Base-by-base conservation (phyloP, 2,113 vertebrate species). In the Callionymus lyra region DNA sequence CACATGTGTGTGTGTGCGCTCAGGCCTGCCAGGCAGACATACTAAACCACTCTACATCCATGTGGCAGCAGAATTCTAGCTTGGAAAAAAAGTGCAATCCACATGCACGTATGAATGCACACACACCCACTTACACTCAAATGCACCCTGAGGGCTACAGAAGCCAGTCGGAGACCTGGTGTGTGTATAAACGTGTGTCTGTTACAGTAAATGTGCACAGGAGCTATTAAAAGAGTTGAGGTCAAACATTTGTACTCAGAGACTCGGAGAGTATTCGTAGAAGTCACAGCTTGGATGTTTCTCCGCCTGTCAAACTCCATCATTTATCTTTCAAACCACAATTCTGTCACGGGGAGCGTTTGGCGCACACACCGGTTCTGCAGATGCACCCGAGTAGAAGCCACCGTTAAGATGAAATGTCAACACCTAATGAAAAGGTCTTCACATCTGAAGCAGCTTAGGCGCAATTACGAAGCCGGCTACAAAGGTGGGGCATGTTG, bases 1-100 rank as follows among this genome's bases (percentile, higher is more conserved):
- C 52, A 8, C 21, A 27, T 8, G 8, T 50, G 47, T 31, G 56
- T 50, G 60, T 56, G 47, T 45, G 38, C 43, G n/a, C 4, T 59
- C 49, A 46, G 54, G 51, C 47, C 62, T 65, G 70, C 65, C 62
- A 73, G 63, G 70, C 79, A 81, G 76, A 79, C 79, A 79, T 77
- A 76, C 74, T 82, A 72, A 76, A 79, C 72, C 74, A 67, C 69
- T 76, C 79, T 63, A 72, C 76, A 82, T 74, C 76, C 76, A 82
- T 76, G 69, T 79, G 76, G 79, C 68, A 81, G 75, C 75, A 72
- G 72, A 81, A 71, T 77, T 8, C 68, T 69, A 72, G 64, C 63
- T 58, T 61, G 71, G 64, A 81, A 81, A 79, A 77, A 71, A 27
- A 27, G 4, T 27, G 21, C 21, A 77, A 65, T 53, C 53, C 47